Evolutionary conservation across 2,113 vertebrate genomes (phyloP).

Genomic region (Prionailurus bengalensis): DNA sequence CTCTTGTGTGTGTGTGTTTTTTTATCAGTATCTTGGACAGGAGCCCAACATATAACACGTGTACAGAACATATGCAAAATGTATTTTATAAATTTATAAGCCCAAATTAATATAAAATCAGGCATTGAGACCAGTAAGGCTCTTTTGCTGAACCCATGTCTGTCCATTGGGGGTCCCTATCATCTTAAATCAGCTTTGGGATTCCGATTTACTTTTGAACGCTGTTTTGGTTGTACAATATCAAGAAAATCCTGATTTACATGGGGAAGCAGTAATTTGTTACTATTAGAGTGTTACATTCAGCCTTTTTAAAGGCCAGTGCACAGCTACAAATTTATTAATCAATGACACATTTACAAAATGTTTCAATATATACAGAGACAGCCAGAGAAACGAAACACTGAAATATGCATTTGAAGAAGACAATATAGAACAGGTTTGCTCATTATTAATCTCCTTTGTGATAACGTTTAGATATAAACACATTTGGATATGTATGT

Average conservation of each 20-base stretch:
- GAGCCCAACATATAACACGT: background rate
- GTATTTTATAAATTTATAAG: background rate
- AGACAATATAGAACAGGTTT: background rate
- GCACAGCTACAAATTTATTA: background rate
- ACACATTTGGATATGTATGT: background rate
- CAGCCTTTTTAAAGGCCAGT: conserved; percentile 8
- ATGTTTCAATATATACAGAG: background rate
- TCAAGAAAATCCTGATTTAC: conserved; percentile 21
- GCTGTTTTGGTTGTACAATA: background rate
- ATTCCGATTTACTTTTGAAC: background rate
- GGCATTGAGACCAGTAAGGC: background rate
- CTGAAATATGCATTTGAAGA: background rate
- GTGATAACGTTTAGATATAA: background rate
- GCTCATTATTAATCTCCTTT: background rate
- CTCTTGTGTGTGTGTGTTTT: background rate
- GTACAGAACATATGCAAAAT: background rate
- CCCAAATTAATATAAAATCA: conserved; percentile 29
- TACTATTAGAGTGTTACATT: background rate
- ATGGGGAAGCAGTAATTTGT: background rate
- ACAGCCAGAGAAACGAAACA: background rate
- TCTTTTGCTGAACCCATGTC: conserved; percentile 38
- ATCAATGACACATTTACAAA: background rate
- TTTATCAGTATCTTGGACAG: background rate
- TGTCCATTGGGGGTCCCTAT: background rate
- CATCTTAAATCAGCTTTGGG: background rate